A percentile compares a stretch with the other conserved stretches of the same genome.
These are phyloP conservation scores for Eospalax fontanierii DNA, from an alignment of 2,797 vertebrate genomes.

Conservation along the genomic window DNA sequence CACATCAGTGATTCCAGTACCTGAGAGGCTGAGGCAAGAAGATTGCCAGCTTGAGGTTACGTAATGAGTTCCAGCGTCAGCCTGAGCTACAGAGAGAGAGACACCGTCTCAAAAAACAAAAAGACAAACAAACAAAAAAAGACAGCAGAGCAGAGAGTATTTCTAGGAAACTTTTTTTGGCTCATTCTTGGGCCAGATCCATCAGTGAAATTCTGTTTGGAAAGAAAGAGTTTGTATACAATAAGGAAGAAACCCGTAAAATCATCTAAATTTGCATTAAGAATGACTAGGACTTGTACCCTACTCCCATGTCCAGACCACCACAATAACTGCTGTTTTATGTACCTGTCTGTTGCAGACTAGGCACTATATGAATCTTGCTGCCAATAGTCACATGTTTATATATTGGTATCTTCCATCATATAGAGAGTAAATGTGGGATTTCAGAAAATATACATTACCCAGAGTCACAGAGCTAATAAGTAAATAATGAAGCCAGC, in stretches of 20 bases:
- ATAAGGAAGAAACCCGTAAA: slow-evolving; percentile 47
- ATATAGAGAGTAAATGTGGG: slow-evolving; percentile 34
- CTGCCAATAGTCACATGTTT: slow-evolving; percentile 24
- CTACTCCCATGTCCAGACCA: neutral
- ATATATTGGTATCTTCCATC: slow-evolving; percentile 46
- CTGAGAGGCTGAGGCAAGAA: neutral
- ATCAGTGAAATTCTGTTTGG: slow-evolving; percentile 15
- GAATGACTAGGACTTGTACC: neutral
- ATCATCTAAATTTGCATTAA: neutral
- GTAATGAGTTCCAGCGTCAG: neutral
- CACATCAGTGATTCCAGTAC: neutral
- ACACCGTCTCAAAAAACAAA: neutral
- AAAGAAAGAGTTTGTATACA: slow-evolving; percentile 8
- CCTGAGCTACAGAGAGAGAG: neutral
- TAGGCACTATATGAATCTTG: slow-evolving; percentile 11
- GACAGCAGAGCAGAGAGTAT: neutral
- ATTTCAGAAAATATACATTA: slow-evolving; percentile 19
- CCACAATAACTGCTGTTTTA: slow-evolving; percentile 23
- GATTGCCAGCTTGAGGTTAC: neutral
- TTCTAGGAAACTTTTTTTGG: neutral
- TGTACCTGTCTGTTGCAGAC: neutral
- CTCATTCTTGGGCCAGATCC: slow-evolving; percentile 34
- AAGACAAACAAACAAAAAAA: neutral
- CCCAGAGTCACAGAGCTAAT: slow-evolving; percentile 25
- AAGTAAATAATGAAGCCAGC: slow-evolving; percentile 26